Base-by-base conservation (phyloP, 2,113 vertebrate genomes). In the Dolichallabes microphthalmus region DNA sequence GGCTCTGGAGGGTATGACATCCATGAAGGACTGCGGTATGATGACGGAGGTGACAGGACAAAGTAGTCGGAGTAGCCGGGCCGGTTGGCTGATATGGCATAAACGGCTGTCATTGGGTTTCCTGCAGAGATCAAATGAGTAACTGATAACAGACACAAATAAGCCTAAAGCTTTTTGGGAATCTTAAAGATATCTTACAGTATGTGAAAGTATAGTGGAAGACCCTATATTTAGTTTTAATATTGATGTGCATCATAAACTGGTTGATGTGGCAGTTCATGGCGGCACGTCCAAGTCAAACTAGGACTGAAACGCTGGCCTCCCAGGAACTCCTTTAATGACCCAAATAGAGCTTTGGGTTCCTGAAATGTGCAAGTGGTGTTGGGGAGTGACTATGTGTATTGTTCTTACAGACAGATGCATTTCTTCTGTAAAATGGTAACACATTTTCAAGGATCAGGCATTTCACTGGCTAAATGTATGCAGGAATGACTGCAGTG, bases 61-160 rank as follows among this genome's bases (percentile, higher is more conserved):
- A 97, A 98, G 93, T 98, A 99, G 91, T 97, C 97, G 0, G 98
- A 96, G 93, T 98, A 98, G 71, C 96, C 97, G 0, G 98, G 96
- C 88, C 96, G 94, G 92, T 96, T 98, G 92, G 97, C 97, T 87
- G 98, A 98, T 91, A 99, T 98, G 89, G 98, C 98, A 84, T 99
- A 99, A 87, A 98, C 97, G 14, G 98, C 98, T 84, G 98, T 98
- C 85, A 98, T 97, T 0, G 98, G 96, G 90, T 95, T 98, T 96
- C 98, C 98, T 99, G 91, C 35, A 50, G 61, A 82, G 45, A 85
- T 63, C 78, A 82, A 50, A 20, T 27, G 14, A 78, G 74, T 53
- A 2, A 55, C 15, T 55, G 50, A 75, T 1, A 75, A n/a, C 39
- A 45, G 3, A 30, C 15, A 30, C 52, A 73, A n/a, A 45, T 39